Base-by-base conservation (phyloP, 2,113 vertebrate species). In the Monarcha castaneiventris region DNA sequence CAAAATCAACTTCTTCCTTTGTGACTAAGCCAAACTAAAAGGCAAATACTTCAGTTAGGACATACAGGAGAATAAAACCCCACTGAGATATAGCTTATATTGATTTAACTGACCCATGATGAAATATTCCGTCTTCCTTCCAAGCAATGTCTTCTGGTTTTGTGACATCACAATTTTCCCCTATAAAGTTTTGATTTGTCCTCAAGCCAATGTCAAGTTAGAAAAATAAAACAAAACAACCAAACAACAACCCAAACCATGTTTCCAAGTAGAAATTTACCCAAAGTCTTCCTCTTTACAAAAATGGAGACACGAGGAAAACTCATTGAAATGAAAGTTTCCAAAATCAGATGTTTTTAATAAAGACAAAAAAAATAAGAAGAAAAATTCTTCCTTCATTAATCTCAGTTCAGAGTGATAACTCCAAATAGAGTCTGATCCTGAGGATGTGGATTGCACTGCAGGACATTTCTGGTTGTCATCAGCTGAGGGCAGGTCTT, bases 1-100 rank as follows among this genome's bases (percentile, higher is more conserved):
- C 29, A 51, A 41, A 8, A 73, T 11, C 22, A 33, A 16, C n/a
- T 48, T 39, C 25, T 5, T 51, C 5, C 17, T 11, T 2, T 11
- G 29, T 18, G 25, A 59, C 23, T n/a, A 58, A 84, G 73, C 17
- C 30, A 69, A 77, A 25, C 25, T 35, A 27, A 3, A 18, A 66
- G 26, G 29, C 14, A 90, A 69, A 44, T 23, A n/a, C 7, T 54
- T 59, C 16, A 48, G 26, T 56, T 35, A 54, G n/a, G 23, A 58
- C 7, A 26, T 3, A 10, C 5, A 20, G 6, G 35, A 22, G 48
- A 78, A 73, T 44, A 61, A 29, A 48, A 16, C 0, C 2, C 3
- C 12, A 58, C 17, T 52, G n/a, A 39, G 13, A 19, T 68, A 11
- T 7, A 21, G 10, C 20, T 81, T 62, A 35, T n/a, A 32, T 7